Conservation (phyloP, 2,797 vertebrate species). For the Coracias cyanogaster region DNA sequence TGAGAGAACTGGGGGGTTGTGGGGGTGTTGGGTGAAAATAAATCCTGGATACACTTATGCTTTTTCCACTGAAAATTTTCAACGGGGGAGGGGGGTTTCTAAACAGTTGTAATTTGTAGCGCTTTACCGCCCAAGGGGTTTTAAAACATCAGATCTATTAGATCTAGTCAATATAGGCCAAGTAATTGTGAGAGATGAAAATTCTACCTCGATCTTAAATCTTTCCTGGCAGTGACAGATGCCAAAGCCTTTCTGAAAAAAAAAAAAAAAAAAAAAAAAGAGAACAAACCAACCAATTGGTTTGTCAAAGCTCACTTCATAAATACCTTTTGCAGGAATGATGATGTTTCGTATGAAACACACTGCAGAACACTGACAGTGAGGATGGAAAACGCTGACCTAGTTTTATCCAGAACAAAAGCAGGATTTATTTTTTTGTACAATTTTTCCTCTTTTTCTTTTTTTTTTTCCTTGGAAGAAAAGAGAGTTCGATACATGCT, state of each 20-base stretch:
- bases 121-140: not conserved
- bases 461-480: constrained; percentile 13
- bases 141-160: constrained; percentile 45
- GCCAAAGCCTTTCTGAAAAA: constrained; percentile 43
- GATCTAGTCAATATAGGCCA: constrained; percentile 49
- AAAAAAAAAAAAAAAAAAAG: not conserved
- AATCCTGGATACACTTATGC: not conserved
- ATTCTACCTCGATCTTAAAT: constrained; percentile 62
- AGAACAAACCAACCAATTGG: not conserved
- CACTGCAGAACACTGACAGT: constrained; percentile 43
- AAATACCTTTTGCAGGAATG: constrained; percentile 59
- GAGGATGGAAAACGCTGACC: constrained; percentile 42
- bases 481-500: constrained; percentile 43
- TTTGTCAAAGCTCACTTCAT: constrained; percentile 57
- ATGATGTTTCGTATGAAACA: constrained; percentile 37
- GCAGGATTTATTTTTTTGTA: constrained; percentile 63
- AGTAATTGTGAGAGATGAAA: constrained; percentile 56
- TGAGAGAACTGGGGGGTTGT: not conserved
- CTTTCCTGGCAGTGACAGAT: constrained; percentile 57
- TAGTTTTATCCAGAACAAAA: constrained; percentile 75
- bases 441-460: constrained; percentile 38
- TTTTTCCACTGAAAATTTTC: not conserved
- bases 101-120: not conserved
- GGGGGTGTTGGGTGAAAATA: not conserved
- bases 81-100: not conserved